Evolutionary conservation across 2,888 invertebrate species (phyloP), one percentile per base, ranked within the genome.

Genomic region (Scaptomyza flava): DNA sequence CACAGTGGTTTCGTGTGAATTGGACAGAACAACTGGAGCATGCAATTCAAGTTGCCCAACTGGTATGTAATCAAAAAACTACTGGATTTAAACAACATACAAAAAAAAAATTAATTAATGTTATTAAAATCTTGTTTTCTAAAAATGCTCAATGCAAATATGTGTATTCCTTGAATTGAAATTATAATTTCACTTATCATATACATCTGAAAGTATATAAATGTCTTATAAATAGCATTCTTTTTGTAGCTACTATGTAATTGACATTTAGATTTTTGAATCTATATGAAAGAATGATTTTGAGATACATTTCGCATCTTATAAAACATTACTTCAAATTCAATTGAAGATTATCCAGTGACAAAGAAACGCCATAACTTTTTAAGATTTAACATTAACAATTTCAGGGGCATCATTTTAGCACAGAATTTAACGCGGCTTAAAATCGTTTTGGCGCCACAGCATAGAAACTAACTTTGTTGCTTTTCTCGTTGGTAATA

Each of bases 401-500:
- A 74, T 66, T 66, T 36, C n/a, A 20, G 11, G 47, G 31, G 45
- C 31, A 30, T 58, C 58, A 63, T 63, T 63, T 50, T 54, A 59
- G 53, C 42, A 17, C 36, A 47, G 17, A 51, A 34, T 34, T 50
- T 57, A 61, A 65, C 41, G 48, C 14, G 43, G 41, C 62, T 58
- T 30, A 38, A 68, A 57, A 54, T 46, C 52, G 38, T 9, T 46
- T 41, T 41, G 41, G 41, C n/a, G 12, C 43, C 42, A 34, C 12
- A 51, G 41, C 45, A 43, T 63, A 64, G 73, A 78, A 78, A 78
- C 69, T 71, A 76, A 83, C 85, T 85, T 41, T 82, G 72, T 66
- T 81, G 70, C 72, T 80, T 66, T 78, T 78, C 67, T 69, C 17
- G 41, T 17, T 67, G 68, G 85, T 80, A 85, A 82, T 81, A 82